A percentile compares a stretch with the other conserved stretches of the same genome.
These are phyloP conservation scores for Heliopora coerulea DNA, from an alignment of 92 coral and sea anemone genomes.

Conservation along the genomic window DNA sequence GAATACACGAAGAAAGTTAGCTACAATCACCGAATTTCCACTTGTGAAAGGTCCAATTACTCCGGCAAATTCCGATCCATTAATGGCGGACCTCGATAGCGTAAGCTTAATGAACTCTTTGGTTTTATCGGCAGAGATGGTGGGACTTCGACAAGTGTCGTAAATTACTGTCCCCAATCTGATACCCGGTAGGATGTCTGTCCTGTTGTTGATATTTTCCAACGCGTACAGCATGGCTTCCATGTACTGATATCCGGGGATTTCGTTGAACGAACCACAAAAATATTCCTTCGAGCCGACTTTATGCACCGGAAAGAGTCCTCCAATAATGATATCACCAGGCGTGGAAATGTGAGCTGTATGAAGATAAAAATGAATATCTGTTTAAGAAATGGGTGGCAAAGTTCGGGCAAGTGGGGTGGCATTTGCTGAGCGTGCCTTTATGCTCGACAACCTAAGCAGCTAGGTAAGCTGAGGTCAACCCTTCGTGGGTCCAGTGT, in stretches of 20 bases:
- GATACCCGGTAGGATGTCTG: constrained; percentile 72
- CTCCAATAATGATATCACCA: constrained; percentile 84
- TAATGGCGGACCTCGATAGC: constrained; percentile 32
- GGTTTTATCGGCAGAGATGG: constrained; percentile 94
- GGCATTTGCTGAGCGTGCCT: too few species aligned
- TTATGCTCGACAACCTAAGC: too few species aligned
- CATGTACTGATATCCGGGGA: constrained; percentile 92
- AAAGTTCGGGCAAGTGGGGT: too few species aligned
- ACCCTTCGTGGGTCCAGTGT: too few species aligned
- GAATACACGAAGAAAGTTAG: constrained; percentile 85
- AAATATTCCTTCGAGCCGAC: constrained; percentile 67
- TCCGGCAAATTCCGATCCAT: constrained; percentile 41
- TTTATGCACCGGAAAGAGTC: constrained; percentile 80
- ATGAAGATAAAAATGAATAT: not conserved
- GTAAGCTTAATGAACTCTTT: constrained; percentile 79
- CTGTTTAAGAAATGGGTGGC: too few species aligned
- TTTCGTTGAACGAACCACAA: constrained; percentile 75
- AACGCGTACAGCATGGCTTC: constrained; percentile 87
- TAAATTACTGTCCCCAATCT: constrained; percentile 79
- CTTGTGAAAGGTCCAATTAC: constrained; percentile 90
- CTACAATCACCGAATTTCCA: constrained; percentile 85
- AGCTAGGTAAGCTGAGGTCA: too few species aligned
- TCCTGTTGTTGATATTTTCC: constrained; percentile 72
- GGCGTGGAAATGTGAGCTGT: constrained; percentile 10
- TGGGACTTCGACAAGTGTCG: constrained; percentile 96